Evolutionary conservation across 2,113 vertebrate genomes (phyloP).

Genomic region (Percina caprodes): DNA sequence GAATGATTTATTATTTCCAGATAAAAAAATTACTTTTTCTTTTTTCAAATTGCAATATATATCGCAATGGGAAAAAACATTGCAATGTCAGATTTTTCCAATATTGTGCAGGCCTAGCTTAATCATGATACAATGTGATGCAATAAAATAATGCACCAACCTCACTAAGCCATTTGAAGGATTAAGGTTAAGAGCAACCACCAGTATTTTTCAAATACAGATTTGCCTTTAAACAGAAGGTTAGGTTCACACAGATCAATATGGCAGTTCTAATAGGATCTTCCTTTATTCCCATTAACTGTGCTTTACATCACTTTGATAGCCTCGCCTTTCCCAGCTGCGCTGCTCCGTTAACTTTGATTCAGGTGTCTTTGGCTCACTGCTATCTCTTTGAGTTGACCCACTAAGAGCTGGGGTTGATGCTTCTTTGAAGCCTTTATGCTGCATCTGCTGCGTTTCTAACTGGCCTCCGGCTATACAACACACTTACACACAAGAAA

Average conservation of each 20-base stretch:
- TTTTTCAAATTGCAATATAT: no score
- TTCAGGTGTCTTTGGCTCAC: slow-evolving; percentile 62
- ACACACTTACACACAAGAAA: slow-evolving; percentile 51
- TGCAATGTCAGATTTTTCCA: no score
- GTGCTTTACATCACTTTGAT: slow-evolving; percentile 68
- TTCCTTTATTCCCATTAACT: slow-evolving; percentile 58
- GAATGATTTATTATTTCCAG: no score
- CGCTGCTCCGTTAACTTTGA: slow-evolving; percentile 57
- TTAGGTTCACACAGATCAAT: slow-evolving; percentile 49
- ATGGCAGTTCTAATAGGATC: slow-evolving; percentile 45
- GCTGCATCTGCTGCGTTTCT: slow-evolving; percentile 55
- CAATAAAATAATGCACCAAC: slow-evolving; percentile 3
- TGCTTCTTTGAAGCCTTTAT: slow-evolving; percentile 72
- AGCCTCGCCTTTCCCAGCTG: slow-evolving; percentile 25
- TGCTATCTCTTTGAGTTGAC: slow-evolving; percentile 66
- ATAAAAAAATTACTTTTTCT: no score
- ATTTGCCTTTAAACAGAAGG: slow-evolving; percentile 42
- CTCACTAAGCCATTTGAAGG: neutral
- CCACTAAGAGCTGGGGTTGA: slow-evolving; percentile 63
- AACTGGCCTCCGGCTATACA: slow-evolving; percentile 70
- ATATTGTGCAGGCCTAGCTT: no score
- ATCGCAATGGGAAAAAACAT: no score
- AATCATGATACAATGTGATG: slow-evolving; percentile 5
- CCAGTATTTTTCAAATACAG: slow-evolving; percentile 60
- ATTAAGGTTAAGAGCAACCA: slow-evolving; percentile 35